Conservation (phyloP, 2,888 invertebrate genomes). For the Sminthurinus aureus region DNA sequence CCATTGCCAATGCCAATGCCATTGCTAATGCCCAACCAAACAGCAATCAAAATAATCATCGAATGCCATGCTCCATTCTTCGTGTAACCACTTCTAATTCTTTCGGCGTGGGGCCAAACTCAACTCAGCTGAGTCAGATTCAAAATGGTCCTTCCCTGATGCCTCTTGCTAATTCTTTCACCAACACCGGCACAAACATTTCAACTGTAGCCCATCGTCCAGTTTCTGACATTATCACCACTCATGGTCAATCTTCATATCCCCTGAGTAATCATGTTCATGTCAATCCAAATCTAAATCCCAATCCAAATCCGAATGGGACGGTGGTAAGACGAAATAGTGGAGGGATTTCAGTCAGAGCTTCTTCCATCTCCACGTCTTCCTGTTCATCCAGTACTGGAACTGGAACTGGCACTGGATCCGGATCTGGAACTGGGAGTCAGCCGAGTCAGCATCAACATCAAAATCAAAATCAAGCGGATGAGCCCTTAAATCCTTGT, state of each 20-base stretch:
- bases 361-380: slow-evolving; percentile 20
- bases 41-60: background rate
- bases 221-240: slow-evolving; percentile 24
- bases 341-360: background rate
- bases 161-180: slow-evolving; percentile 4
- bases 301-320: background rate
- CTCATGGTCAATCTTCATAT: slow-evolving; percentile 2
- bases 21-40: background rate
- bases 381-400: background rate
- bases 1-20: background rate
- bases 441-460: background rate
- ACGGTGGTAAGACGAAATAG: slow-evolving; percentile 12
- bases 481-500: slow-evolving; percentile 18
- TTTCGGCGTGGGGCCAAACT: background rate
- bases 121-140: background rate
- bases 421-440: background rate
- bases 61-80: slow-evolving; percentile 23
- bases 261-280: background rate
- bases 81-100: slow-evolving; percentile 3
- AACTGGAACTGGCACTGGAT: background rate
- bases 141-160: background rate
- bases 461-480: background rate
- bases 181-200: background rate
- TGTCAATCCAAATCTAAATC: background rate
- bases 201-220: slow-evolving; percentile 10